Conservation (phyloP, 2,888 invertebrate species). For the Lacanobia wlatinum region DNA sequence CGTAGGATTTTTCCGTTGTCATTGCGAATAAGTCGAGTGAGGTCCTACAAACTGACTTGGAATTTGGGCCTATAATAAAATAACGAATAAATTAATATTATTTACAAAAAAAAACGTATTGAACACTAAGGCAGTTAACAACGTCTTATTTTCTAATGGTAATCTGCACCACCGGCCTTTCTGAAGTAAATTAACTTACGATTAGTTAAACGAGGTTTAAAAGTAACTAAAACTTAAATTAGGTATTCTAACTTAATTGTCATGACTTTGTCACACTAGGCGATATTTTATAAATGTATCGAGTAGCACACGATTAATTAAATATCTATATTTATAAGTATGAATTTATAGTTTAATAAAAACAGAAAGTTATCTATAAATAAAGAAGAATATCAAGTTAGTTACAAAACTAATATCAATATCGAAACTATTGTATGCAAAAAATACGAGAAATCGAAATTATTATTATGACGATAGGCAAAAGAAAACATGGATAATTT, state of each 20-base stretch:
- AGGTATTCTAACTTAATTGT: constrained; percentile 31
- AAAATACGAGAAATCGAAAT: constrained; percentile 1
- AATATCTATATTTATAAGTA: constrained; percentile 13
- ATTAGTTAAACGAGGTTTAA: constrained; percentile 43
- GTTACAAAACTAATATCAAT: neutral
- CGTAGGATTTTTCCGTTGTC: neutral
- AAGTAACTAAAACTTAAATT: constrained; percentile 36
- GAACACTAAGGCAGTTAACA: constrained; percentile 85
- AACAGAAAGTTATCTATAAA: constrained; percentile 6
- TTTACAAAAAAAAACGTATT: constrained; percentile 65
- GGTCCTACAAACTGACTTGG: neutral
- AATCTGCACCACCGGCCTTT: constrained; percentile 91
- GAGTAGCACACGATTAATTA: constrained; percentile 7
- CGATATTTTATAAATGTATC: neutral
- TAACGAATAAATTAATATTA: constrained; percentile 49
- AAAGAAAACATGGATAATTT: neutral
- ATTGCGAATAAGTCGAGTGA: neutral
- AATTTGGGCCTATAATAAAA: neutral
- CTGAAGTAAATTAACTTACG: constrained; percentile 64
- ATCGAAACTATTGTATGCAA: neutral
- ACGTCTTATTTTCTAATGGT: constrained; percentile 85
- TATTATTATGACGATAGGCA: neutral
- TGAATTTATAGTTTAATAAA: neutral
- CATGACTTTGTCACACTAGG: constrained; percentile 35
- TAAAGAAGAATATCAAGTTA: neutral